Evolutionary conservation across 2,888 invertebrate species (phyloP).

Genomic region (Lepidonotus clava): DNA sequence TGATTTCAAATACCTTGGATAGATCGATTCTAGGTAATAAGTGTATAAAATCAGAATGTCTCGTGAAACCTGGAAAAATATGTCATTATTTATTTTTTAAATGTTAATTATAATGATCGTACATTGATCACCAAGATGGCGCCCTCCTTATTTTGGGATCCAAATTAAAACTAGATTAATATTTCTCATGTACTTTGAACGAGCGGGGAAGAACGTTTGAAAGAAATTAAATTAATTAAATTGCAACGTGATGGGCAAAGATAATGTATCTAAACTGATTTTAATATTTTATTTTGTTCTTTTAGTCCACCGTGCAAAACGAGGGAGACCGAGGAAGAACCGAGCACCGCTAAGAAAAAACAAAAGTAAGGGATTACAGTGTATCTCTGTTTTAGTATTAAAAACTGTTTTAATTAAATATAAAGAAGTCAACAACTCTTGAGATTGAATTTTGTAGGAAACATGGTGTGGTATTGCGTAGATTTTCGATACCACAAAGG

Average conservation of each 20-base stretch:
- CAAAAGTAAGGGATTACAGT: too few relatives aligned
- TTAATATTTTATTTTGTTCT: not conserved
- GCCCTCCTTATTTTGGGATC: too few relatives aligned
- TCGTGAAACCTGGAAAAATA: not conserved
- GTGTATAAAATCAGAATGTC: not conserved
- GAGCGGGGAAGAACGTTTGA: not conserved
- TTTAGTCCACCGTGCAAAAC: not conserved
- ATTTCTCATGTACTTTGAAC: not conserved
- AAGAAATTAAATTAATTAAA: not conserved
- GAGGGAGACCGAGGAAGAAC: not conserved
- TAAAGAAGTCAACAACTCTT: too few relatives aligned
- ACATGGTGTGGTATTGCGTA: too few relatives aligned
- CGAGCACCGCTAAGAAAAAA: not conserved
- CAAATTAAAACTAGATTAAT: too few relatives aligned
- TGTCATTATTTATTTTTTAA: too few relatives aligned
- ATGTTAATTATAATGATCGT: not conserved
- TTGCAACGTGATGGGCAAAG: not conserved
- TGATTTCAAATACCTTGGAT: not conserved
- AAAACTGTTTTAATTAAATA: not conserved
- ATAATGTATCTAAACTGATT: not conserved
- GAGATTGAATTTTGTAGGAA: too few relatives aligned
- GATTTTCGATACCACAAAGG: too few relatives aligned
- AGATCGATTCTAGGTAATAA: not conserved
- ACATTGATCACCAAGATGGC: not conserved
- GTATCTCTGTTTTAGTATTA: not conserved